Conservation (phyloP, 2,888 invertebrate genomes). For the Amblyjoppa fuscipennis region DNA sequence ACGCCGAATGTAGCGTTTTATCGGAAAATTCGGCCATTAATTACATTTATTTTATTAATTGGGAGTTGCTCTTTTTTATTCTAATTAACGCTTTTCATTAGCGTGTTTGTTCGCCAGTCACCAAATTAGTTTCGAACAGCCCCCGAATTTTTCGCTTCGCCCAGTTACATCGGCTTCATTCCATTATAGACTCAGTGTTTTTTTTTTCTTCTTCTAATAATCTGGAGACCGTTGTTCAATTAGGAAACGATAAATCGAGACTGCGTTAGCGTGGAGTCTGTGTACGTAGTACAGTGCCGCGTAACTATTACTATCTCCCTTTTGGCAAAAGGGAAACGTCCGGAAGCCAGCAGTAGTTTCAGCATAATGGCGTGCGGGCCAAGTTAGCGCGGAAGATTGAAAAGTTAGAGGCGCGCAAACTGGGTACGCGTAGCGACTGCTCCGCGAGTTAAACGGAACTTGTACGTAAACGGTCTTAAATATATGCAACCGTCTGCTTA, state of each 20-base stretch:
- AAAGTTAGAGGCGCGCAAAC: constrained; percentile 76
- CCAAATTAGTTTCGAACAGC: not conserved
- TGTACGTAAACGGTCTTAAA: constrained; percentile 52
- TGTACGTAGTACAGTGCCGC: not conserved
- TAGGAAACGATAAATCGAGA: constrained; percentile 16
- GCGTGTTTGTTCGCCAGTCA: not conserved
- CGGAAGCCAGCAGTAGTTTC: constrained; percentile 16
- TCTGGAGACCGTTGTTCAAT: constrained; percentile 1
- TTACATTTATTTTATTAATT: no score
- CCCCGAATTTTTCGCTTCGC: not conserved
- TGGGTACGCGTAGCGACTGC: constrained; percentile 64
- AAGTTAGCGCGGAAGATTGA: constrained; percentile 76
- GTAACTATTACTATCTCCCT: constrained; percentile 16
- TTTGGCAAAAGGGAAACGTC: constrained; percentile 40
- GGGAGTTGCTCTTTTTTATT: no score
- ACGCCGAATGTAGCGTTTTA: no score
- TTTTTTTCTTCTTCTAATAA: not conserved
- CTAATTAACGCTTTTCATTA: no score
- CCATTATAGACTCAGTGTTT: not conserved
- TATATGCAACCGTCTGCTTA: constrained; percentile 7
- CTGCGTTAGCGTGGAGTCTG: not conserved
- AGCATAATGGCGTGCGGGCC: constrained; percentile 33
- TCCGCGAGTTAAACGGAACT: constrained; percentile 57
- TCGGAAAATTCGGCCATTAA: no score
- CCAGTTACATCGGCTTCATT: not conserved